Conservation (phyloP, 1,140 invertebrate genomes). For the Zophobas atratus region DNA sequence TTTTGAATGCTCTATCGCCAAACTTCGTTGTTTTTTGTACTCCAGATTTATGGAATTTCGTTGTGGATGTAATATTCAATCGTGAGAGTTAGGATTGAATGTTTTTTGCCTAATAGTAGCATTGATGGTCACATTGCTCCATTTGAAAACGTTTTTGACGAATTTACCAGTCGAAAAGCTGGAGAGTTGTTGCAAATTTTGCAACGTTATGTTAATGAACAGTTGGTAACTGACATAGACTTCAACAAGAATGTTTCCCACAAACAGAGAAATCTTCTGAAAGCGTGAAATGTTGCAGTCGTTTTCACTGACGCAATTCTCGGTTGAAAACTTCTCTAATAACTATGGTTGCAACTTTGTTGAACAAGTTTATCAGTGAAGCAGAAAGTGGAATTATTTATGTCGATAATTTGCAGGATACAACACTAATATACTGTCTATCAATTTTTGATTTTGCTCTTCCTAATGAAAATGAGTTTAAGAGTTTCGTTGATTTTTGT, state of each 20-base stretch:
- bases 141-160: slow-evolving; percentile 50
- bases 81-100: slow-evolving; percentile 52
- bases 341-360: not conserved
- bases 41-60: slow-evolving; percentile 50
- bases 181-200: slow-evolving; percentile 41
- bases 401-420: slow-evolving; percentile 48
- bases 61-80: slow-evolving; percentile 50
- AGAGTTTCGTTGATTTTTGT: slow-evolving; percentile 50
- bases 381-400: slow-evolving; percentile 15
- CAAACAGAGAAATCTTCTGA: slow-evolving; percentile 53
- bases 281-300: slow-evolving; percentile 43
- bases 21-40: slow-evolving; percentile 47
- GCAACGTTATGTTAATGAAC: slow-evolving; percentile 34
- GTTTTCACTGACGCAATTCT: not conserved
- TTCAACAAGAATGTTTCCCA: slow-evolving; percentile 50
- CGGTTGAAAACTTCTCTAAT: not conserved
- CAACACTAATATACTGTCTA: slow-evolving; percentile 44
- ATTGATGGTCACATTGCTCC: not conserved
- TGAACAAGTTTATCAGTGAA: slow-evolving; percentile 14
- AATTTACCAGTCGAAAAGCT: slow-evolving; percentile 46
- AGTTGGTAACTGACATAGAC: slow-evolving; percentile 51
- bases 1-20: slow-evolving; percentile 37
- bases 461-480: slow-evolving; percentile 43
- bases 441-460: slow-evolving; percentile 54
- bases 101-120: not conserved